Evolutionary conservation across 92 coral and sea anemone species (phyloP).

Genomic region (Bergia sp.): DNA sequence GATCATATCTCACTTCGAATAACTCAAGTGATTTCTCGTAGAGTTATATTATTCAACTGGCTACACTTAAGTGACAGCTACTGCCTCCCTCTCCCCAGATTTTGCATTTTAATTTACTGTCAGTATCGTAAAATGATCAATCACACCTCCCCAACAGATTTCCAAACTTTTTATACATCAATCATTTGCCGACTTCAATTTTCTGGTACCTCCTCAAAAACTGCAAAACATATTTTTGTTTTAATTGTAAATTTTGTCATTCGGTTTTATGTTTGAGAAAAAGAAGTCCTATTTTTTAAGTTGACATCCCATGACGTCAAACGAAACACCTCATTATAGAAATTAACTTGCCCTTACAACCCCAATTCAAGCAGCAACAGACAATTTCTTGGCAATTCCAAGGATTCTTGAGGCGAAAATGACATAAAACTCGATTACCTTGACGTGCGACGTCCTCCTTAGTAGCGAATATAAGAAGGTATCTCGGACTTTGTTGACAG

Average conservation of each 20-base stretch:
- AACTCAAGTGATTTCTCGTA: background rate
- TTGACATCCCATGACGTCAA: background rate
- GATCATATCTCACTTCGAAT: background rate
- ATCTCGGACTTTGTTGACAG: constrained; percentile 42
- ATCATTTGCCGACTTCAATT: too few relatives aligned
- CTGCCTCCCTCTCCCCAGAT: too few relatives aligned
- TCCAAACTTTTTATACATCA: too few relatives aligned
- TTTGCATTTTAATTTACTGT: too few relatives aligned
- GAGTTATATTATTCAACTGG: background rate
- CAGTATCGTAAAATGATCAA: too few relatives aligned
- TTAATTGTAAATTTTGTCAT: too few relatives aligned
- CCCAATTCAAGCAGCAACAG: background rate
- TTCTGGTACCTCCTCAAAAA: too few relatives aligned
- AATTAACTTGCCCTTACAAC: background rate
- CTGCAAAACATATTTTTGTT: too few relatives aligned
- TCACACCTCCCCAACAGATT: too few relatives aligned
- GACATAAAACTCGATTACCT: constrained; percentile 2
- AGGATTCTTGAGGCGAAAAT: background rate
- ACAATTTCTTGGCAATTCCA: background rate
- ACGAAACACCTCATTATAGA: background rate
- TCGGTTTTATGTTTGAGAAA: too few relatives aligned
- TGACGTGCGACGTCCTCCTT: background rate
- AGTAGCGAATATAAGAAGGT: constrained; percentile 30
- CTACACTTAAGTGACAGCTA: too few relatives aligned
- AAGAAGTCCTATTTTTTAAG: too few relatives aligned